phyloP scores from a whole-genome alignment of 2,888 invertebrate species.

The Hanleya hanleyi region DNA sequence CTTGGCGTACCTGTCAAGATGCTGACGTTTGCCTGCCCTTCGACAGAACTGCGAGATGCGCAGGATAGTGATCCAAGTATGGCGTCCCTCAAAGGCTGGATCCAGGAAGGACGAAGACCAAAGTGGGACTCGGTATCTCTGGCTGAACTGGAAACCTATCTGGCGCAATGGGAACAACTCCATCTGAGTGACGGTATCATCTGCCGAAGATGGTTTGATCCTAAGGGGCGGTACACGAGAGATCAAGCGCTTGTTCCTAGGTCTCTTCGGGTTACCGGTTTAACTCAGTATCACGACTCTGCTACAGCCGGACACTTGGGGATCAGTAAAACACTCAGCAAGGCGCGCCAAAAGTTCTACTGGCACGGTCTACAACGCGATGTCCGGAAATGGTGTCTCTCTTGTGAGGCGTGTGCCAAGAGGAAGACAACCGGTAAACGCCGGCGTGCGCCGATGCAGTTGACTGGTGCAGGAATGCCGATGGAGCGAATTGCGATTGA shows the following conservation, averaged over 20 bases:
- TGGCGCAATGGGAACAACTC: neutral
- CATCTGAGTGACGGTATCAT: neutral
- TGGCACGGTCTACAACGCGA: conserved; percentile 35
- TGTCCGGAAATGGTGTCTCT: conserved; percentile 28
- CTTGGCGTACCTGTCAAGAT: neutral
- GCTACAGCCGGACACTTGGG: conserved; percentile 37
- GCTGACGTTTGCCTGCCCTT: neutral
- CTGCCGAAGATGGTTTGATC: neutral
- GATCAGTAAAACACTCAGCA: conserved; percentile 33
- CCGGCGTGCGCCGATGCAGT: conserved; percentile 26
- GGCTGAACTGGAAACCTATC: neutral
- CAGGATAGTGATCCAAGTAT: neutral
- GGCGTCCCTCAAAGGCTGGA: neutral
- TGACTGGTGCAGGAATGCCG: conserved; percentile 13
- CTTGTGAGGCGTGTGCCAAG: conserved; percentile 32
- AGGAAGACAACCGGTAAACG: conserved; percentile 27
- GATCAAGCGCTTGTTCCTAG: neutral
- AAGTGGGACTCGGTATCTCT: neutral
- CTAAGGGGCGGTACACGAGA: neutral
- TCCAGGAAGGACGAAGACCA: neutral
- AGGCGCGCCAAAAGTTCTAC: conserved; percentile 32
- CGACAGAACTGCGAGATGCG: neutral
- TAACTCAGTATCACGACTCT: neutral
- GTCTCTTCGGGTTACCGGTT: neutral
- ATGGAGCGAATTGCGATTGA: conserved; percentile 38